Evolutionary conservation across 2,113 vertebrate species (phyloP).

Genomic region (Cyanoramphus novaezelandiae): DNA sequence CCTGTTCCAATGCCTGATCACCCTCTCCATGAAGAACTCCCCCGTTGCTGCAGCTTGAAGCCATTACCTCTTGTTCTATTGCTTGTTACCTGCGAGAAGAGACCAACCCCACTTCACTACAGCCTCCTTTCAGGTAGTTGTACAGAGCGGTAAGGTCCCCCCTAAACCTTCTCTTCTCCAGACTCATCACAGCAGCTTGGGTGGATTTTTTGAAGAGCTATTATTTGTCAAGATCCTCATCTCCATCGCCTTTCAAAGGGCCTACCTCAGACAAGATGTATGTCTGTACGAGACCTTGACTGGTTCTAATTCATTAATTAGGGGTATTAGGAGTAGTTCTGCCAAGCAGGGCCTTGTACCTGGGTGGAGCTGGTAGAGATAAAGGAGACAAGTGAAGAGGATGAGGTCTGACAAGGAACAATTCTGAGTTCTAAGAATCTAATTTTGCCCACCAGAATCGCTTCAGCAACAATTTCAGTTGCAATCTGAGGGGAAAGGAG

Average conservation of each 20-base stretch:
- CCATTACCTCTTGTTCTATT: neutral
- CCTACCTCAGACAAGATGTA: neutral
- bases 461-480: slow-evolving; percentile 7
- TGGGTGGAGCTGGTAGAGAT: neutral
- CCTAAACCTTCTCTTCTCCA: neutral
- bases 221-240: neutral
- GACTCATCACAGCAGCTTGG: neutral
- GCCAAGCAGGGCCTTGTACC: neutral
- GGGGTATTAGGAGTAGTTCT: neutral
- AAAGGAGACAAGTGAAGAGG: neutral
- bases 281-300: neutral
- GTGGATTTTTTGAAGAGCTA: neutral
- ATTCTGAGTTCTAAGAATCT: slow-evolving; percentile 12
- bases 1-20: neutral
- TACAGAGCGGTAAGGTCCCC: neutral
- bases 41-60: neutral
- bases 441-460: slow-evolving; percentile 14
- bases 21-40: neutral
- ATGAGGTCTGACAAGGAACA: slow-evolving; percentile 11
- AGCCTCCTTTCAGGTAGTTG: neutral
- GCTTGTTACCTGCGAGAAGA: neutral
- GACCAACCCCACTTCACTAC: neutral
- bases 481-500: neutral
- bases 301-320: neutral
- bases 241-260: neutral